A percentile compares a stretch with the other conserved stretches of the same genome.
Conservation (phyloP, 2,113 vertebrate species). For the Podarcis muralis region DNA sequence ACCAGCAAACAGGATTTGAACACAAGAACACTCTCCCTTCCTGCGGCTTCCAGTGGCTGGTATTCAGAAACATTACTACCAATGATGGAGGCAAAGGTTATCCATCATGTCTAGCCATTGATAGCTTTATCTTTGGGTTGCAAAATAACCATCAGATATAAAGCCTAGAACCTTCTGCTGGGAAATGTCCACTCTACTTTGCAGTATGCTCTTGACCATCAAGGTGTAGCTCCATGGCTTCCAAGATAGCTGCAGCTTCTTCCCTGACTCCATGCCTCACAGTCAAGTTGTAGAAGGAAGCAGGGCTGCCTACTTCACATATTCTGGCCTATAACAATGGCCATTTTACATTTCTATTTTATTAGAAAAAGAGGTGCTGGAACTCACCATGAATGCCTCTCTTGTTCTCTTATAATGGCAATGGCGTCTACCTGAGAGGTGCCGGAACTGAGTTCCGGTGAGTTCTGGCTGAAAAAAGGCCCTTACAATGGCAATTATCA, state of each 20-base stretch:
- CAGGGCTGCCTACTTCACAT: not conserved
- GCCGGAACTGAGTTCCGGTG: too few relatives aligned
- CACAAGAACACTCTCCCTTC: too few relatives aligned
- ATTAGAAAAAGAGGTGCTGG: too few relatives aligned
- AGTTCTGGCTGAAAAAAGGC: too few relatives aligned
- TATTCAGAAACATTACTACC: too few relatives aligned
- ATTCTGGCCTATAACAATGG: not conserved
- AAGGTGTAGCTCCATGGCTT: not conserved
- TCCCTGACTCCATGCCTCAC: not conserved
- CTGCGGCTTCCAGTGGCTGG: not conserved
- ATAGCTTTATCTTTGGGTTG: not conserved
- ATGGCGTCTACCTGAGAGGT: too few relatives aligned
- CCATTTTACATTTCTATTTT: not conserved
- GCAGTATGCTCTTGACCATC: too few relatives aligned
- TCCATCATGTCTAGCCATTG: too few relatives aligned
- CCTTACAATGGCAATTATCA: not conserved
- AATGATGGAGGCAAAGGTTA: too few relatives aligned
- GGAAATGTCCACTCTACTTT: not conserved
- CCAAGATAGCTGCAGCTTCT: not conserved
- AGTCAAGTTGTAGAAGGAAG: not conserved
- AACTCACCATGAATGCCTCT: too few relatives aligned
- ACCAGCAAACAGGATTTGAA: too few relatives aligned
- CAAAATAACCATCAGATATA: not conserved
- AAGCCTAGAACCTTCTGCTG: not conserved
- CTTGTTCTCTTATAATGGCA: too few relatives aligned